Percentiles rank a stretch among this genome's conserved stretches.
Conservation (phyloP, 2,888 invertebrate genomes). For the Luffia ferchaultella region DNA sequence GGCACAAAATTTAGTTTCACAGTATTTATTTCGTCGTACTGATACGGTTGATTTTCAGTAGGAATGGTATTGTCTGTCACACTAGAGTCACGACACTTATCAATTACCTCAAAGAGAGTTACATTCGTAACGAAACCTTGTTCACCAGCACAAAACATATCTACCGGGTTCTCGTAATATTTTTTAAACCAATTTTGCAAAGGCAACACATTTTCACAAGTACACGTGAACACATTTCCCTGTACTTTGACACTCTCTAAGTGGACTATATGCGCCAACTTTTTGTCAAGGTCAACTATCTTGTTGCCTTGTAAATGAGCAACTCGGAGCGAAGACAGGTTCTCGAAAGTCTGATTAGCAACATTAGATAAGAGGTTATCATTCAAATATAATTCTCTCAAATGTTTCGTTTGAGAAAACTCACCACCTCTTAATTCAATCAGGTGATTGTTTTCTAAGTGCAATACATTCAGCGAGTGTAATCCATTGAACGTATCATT, state of each 20-base stretch:
- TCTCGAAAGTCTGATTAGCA: conserved; percentile 77
- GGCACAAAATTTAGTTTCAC: conserved; percentile 76
- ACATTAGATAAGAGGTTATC: conserved; percentile 79
- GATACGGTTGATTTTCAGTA: conserved; percentile 64
- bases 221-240: conserved; percentile 82
- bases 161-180: conserved; percentile 69
- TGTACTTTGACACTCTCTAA: conserved; percentile 72
- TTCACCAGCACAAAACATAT: conserved; percentile 71
- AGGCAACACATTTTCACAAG: conserved; percentile 72
- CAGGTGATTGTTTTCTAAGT: conserved; percentile 79
- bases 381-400: conserved; percentile 81
- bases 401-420: conserved; percentile 78
- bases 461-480: conserved; percentile 74
- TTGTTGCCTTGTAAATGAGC: conserved; percentile 79
- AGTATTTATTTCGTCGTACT: conserved; percentile 73
- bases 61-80: conserved; percentile 62
- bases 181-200: conserved; percentile 74
- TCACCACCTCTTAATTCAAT: conserved; percentile 77
- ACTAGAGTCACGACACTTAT: conserved; percentile 55
- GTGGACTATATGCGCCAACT: conserved; percentile 66
- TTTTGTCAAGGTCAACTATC: conserved; percentile 74
- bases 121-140: conserved; percentile 43
- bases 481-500: conserved; percentile 84
- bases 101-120: conserved; percentile 54
- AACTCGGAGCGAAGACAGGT: conserved; percentile 74